These are phyloP conservation scores for Boleophthalmus pectinirostris DNA, from an alignment of 2,113 vertebrate species.

Conservation along the genomic window DNA sequence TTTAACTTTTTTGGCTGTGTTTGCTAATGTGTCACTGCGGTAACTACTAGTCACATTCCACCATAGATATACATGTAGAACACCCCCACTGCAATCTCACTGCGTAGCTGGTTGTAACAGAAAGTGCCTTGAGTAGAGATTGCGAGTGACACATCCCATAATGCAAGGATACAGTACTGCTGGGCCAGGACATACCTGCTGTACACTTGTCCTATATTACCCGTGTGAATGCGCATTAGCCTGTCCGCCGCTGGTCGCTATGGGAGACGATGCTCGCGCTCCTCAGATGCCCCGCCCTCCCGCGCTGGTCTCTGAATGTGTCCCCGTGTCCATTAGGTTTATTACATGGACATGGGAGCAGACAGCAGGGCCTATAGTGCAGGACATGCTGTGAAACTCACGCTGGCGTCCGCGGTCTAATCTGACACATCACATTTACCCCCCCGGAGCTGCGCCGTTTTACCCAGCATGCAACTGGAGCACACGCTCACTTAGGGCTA, in stretches of 20 bases:
- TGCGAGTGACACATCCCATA: slow-evolving; percentile 6
- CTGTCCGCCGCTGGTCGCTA: slow-evolving; percentile 30
- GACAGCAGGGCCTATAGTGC: slow-evolving; percentile 49
- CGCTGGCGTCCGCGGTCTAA: slow-evolving; percentile 51
- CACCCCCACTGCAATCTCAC: too few relatives aligned
- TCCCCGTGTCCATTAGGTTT: slow-evolving; percentile 65
- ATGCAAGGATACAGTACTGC: slow-evolving; percentile 4
- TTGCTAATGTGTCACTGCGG: too few relatives aligned
- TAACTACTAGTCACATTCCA: too few relatives aligned
- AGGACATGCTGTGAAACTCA: slow-evolving; percentile 57
- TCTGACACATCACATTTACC: slow-evolving; percentile 68
- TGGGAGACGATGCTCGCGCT: slow-evolving; percentile 11
- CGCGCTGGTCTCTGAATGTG: slow-evolving; percentile 44
- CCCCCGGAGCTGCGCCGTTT: slow-evolving; percentile 14
- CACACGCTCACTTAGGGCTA: slow-evolving; percentile 18
- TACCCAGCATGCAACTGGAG: slow-evolving; percentile 18
- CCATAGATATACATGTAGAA: too few relatives aligned
- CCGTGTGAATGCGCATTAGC: slow-evolving; percentile 36
- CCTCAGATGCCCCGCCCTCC: slow-evolving; percentile 11
- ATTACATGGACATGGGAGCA: slow-evolving; percentile 58
- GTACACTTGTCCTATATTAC: slow-evolving; percentile 1
- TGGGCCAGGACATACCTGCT: slow-evolving; percentile 14
- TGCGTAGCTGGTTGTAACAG: too few relatives aligned
- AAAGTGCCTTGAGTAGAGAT: not conserved
- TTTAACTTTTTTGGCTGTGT: too few relatives aligned